These are phyloP conservation scores for Catharus minimus DNA, from an alignment of 2,113 vertebrate genomes.

Conservation along the genomic window DNA sequence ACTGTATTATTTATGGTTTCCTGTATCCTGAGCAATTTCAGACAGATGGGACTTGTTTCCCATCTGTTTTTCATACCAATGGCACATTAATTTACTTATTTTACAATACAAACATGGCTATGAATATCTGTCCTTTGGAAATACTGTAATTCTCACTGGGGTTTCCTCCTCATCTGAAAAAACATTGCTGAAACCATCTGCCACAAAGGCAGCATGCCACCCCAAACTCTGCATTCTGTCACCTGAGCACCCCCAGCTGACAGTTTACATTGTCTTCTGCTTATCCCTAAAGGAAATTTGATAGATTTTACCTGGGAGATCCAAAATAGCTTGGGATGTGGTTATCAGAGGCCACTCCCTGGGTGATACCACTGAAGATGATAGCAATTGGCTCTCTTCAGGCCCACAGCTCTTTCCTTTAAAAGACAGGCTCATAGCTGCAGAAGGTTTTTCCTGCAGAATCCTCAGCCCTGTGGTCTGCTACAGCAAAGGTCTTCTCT, in stretches of 20 bases:
- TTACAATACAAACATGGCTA: background rate
- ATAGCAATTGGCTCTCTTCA: background rate
- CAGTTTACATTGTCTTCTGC: background rate
- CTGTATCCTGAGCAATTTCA: background rate
- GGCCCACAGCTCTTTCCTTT: background rate
- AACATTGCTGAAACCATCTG: fast-evolving
- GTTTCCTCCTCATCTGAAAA: background rate
- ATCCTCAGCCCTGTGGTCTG: background rate
- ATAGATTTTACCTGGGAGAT: background rate
- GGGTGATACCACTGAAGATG: background rate
- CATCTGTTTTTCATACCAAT: background rate
- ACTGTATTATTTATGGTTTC: background rate
- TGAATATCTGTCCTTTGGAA: background rate
- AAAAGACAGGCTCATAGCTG: background rate
- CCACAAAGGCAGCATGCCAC: background rate
- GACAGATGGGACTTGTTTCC: background rate
- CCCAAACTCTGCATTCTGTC: background rate
- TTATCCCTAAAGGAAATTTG: background rate
- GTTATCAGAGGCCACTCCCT: conserved; percentile 7
- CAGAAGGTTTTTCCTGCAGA: background rate
- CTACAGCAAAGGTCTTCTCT: background rate
- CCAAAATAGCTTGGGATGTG: background rate
- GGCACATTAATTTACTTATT: background rate
- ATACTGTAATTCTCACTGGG: background rate
- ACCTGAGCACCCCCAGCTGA: background rate